Evolutionary conservation across 1,140 invertebrate genomes (phyloP).

Genomic region (Penaeus indicus): DNA sequence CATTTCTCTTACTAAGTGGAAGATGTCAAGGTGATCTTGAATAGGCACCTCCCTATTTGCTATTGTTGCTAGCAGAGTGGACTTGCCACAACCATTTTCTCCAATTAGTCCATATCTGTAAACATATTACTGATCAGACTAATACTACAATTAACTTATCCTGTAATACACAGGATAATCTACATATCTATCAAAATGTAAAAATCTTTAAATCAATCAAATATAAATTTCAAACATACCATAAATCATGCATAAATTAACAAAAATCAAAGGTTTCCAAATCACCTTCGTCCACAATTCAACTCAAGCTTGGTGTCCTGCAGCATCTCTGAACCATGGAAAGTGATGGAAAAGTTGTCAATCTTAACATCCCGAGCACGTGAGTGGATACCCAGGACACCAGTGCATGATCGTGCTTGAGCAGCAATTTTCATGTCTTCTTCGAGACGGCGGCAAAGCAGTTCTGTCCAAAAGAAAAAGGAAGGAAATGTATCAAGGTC

Average conservation of each 20-base stretch:
- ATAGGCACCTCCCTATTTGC: constrained; percentile 96
- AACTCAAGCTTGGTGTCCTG: constrained; percentile 96
- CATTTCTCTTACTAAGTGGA: constrained; percentile 96
- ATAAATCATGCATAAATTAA: no score
- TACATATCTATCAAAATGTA: no score
- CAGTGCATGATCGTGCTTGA: constrained; percentile 93
- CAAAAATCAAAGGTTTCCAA: neutral
- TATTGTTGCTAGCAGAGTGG: constrained; percentile 90
- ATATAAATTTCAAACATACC: no score
- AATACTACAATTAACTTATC: no score
- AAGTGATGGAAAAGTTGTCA: constrained; percentile 96
- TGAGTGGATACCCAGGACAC: constrained; percentile 93
- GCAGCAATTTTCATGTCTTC: constrained; percentile 91
- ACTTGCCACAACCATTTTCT: constrained; percentile 96
- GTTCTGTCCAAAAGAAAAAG: constrained; percentile 75
- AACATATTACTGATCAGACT: neutral
- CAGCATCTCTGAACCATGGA: constrained; percentile 96
- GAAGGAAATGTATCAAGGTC: no score
- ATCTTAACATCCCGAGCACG: constrained; percentile 97
- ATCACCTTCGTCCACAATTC: constrained; percentile 85
- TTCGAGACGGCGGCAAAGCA: constrained; percentile 88
- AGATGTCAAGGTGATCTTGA: constrained; percentile 97
- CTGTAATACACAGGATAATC: no score
- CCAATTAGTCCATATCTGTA: constrained; percentile 94
- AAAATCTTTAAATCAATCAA: no score